Evolutionary conservation across 2,113 vertebrate genomes (phyloP), one percentile per base, ranked within the genome.

Genomic region (Eptatretus burgeri): DNA sequence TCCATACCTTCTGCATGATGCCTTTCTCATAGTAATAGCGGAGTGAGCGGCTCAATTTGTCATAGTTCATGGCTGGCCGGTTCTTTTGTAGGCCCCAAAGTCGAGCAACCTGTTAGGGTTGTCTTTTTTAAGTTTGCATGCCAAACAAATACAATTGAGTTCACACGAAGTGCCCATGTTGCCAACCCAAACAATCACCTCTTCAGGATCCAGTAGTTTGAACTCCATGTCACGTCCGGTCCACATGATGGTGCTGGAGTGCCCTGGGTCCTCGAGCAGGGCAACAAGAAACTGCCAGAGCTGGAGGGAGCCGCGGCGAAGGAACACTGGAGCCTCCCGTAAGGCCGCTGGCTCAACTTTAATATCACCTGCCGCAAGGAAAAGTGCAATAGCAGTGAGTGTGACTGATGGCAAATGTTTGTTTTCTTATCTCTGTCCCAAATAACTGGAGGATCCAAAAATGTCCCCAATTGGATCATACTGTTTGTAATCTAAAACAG

Each of bases 21-120:
- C 88, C 88, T 71, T 95, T 95, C 75, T 95, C 87, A 0, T 95
- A 95, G 76, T 95, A 94, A 71, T 95, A 95, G 65, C 88, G 85
- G 67, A 95, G 79, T 3, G 87, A 94, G 52, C 88, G 87, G 73
- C 88, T 95, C 68, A 95, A 77, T 71, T 95, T 95, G 77, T 95
- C 88, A 0, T 95, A 95, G 75, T 95, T 95, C 88, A 95, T 94
- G 63, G 87, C 88, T 0, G 88, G 88, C 2, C 88, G 70, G 75
- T 95, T 95, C 73, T 95, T 95, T 76, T 95, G 88, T 72, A 94
- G 83, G 62, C 88, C 88, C 88, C 88, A 94, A 63, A 85, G 88
- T 7, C 88, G 80, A 13, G 88, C 88, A 52, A 95, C 88, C 88
- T 94, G 66, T 1, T 5, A 63, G 52, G 27, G 27, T 41, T 41